Evolutionary conservation across 2,888 invertebrate genomes (phyloP).

Genomic region (Clivina fossor): DNA sequence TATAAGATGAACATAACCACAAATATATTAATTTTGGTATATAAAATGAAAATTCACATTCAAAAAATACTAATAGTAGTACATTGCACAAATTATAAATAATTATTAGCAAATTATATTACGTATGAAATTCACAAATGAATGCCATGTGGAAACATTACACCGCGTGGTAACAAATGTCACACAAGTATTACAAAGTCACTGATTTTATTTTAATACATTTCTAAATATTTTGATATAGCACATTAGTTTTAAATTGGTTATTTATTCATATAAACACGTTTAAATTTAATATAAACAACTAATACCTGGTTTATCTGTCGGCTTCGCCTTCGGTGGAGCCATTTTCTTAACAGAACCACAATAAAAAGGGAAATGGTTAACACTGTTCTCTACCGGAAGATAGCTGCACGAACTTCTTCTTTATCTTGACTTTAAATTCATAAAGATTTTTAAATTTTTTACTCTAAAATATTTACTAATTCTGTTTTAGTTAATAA

Average conservation of each 20-base stretch:
- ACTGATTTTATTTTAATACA: neutral
- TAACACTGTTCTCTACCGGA: slow-evolving; percentile 30
- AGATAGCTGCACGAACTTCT: slow-evolving; percentile 10
- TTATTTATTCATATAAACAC: slow-evolving; percentile 5
- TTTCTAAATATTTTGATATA: neutral
- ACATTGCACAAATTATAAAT: slow-evolving; percentile 27
- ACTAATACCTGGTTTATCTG: slow-evolving; percentile 77
- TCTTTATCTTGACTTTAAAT: slow-evolving; percentile 9
- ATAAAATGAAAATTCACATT: no score
- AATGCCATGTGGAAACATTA: slow-evolving; percentile 30
- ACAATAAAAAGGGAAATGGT: slow-evolving; percentile 47
- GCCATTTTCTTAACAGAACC: slow-evolving; percentile 67
- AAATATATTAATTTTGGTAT: no score
- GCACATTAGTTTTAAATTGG: neutral
- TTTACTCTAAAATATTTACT: no score
- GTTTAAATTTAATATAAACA: slow-evolving; percentile 21
- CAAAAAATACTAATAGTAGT: slow-evolving; percentile 16
- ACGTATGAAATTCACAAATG: no score
- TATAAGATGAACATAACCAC: no score
- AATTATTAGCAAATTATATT: slow-evolving; percentile 36
- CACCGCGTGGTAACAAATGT: slow-evolving; percentile 43
- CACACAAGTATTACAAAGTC: slow-evolving; percentile 23
- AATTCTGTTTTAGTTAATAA: no score
- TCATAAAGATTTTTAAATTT: neutral
- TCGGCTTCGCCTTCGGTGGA: slow-evolving; percentile 77